Base-by-base conservation (phyloP, 2,797 vertebrate genomes). In the Sebastes taczanowskii region DNA sequence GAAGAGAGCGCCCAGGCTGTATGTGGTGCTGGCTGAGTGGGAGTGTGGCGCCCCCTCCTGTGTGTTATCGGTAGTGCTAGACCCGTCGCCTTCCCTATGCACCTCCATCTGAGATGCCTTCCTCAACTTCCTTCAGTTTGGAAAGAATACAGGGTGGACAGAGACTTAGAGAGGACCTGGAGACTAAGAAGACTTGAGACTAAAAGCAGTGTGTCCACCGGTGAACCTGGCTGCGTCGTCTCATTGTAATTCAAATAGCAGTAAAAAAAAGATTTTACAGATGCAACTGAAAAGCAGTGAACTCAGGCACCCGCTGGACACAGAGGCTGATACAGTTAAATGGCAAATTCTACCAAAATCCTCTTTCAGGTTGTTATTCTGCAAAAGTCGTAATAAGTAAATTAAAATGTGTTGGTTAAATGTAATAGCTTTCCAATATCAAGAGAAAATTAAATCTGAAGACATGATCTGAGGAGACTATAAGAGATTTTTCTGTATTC, bases 101-200 rank as follows among this genome's bases (percentile, higher is more conserved):
- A 97, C 97, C 96, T 99, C 98, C 97, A 98, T 97, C 95, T 99
- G 98, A 95, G 96, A 97, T 85, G 98, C 98, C 96, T 99, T 99
- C 96, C 98, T 98, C 96, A 99, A 97, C 96, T 98, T 99, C 98
- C 98, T 99, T 99, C 80, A 95, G 95, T 93, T 93, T 96, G 96
- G 92, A 96, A 93, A 98, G 92, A 97, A 96, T 90, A 95, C 94
- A 80, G 94, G 81, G 89, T 90, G 88, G 92, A 93, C 82, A 91
- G 67, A 93, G 82, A 89, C 92, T 93, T 93, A 89, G 77, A 92
- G 78, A 6, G 38, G 49, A 74, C 9, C 61, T 38, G 58, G 62
- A 86, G 71, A 85, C 70, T 53, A 61, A 11, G 2, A 66, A 25
- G 71, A 77, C 34, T 38, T 58, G 49, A 73, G 38, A 64, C 82